These are phyloP conservation scores for Apotomis capreana DNA, from an alignment of 2,888 invertebrate genomes.

Conservation along the genomic window DNA sequence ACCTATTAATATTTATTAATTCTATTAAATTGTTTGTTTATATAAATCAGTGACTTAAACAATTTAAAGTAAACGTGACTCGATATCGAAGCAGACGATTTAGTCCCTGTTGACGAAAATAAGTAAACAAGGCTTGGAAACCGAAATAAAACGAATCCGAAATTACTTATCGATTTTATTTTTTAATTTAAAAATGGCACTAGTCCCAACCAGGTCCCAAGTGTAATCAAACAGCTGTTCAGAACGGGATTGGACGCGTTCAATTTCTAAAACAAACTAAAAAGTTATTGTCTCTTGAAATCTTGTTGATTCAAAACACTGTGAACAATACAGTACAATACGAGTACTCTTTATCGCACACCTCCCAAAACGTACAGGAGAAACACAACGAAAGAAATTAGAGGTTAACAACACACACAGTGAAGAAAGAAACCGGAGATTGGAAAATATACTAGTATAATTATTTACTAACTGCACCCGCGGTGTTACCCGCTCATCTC, in stretches of 20 bases:
- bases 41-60: slow-evolving; percentile 1
- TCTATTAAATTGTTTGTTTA: not conserved
- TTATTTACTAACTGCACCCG: too few species aligned
- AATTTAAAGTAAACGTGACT: slow-evolving; percentile 6
- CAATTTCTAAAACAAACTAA: not conserved
- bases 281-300: not conserved
- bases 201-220: not conserved
- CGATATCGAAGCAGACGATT: slow-evolving; percentile 1
- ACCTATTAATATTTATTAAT: too few species aligned
- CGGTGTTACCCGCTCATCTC: too few species aligned
- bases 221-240: not conserved
- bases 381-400: too few species aligned
- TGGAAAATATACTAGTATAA: too few species aligned
- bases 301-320: too few species aligned
- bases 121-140: slow-evolving; percentile 17
- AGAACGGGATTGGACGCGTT: not conserved
- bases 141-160: slow-evolving; percentile 16
- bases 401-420: too few species aligned
- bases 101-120: slow-evolving; percentile 10
- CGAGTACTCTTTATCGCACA: too few species aligned
- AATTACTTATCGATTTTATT: slow-evolving; percentile 35
- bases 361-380: too few species aligned
- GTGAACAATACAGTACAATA: too few species aligned
- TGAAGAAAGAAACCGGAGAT: too few species aligned
- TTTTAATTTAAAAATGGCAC: slow-evolving; percentile 29